Conservation (phyloP, 2,888 invertebrate genomes). For the Nycteola revayana region DNA sequence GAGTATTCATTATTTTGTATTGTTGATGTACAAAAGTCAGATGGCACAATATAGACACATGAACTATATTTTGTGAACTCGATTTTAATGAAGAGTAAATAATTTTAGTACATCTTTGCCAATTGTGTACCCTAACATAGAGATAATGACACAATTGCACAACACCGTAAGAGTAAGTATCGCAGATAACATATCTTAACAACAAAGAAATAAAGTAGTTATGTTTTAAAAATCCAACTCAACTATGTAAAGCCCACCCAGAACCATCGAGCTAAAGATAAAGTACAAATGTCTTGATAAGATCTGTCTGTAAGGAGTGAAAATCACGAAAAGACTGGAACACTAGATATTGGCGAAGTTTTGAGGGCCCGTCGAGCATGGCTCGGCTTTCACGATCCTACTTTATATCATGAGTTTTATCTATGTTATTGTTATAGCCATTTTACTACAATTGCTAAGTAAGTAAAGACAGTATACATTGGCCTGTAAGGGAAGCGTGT, state of each 20-base stretch:
- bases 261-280: slow-evolving; percentile 15
- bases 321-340: slow-evolving; percentile 34
- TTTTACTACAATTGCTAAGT: slow-evolving; percentile 24
- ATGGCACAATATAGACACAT: no score
- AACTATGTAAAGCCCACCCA: slow-evolving; percentile 9
- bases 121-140: no score
- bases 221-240: slow-evolving; percentile 15
- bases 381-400: slow-evolving; percentile 37
- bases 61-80: no score
- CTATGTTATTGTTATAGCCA: slow-evolving; percentile 24
- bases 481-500: slow-evolving; percentile 2
- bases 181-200: no score
- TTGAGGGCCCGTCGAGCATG: slow-evolving; percentile 37
- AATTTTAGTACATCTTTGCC: no score
- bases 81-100: no score
- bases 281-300: slow-evolving; percentile 21
- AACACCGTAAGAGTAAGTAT: no score
- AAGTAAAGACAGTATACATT: slow-evolving; percentile 15
- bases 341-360: slow-evolving; percentile 54
- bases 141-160: no score
- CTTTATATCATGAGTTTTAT: slow-evolving; percentile 38
- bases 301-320: slow-evolving; percentile 23
- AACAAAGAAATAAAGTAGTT: no score
- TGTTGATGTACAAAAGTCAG: no score
- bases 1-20: no score